Evolutionary conservation across 2,888 invertebrate genomes (phyloP).

Genomic region (Archaeoteleia sp.): DNA sequence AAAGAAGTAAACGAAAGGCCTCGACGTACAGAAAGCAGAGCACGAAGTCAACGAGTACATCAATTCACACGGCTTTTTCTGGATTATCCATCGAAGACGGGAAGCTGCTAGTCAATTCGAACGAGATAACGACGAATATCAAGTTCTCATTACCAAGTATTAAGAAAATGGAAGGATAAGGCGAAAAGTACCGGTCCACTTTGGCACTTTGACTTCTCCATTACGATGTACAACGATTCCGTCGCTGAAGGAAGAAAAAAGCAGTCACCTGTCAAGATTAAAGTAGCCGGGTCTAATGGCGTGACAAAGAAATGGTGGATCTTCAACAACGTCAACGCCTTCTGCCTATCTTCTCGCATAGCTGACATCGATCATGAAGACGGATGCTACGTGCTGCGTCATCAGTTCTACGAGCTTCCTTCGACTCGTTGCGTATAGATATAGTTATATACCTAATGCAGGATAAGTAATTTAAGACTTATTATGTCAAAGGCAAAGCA

Average conservation of each 20-base stretch:
- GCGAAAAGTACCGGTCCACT: conserved; percentile 12
- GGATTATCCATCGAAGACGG: background rate
- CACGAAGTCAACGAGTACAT: background rate
- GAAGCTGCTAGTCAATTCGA: background rate
- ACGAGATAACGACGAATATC: conserved; percentile 2
- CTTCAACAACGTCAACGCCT: conserved; percentile 4
- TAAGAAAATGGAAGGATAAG: conserved; percentile 22
- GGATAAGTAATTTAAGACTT: conserved; percentile 44
- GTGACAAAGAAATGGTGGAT: background rate
- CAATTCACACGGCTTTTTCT: background rate
- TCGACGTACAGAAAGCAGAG: background rate
- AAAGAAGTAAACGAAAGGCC: background rate
- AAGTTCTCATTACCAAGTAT: background rate
- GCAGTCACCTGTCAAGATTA: background rate
- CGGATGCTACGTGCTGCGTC: conserved; percentile 15
- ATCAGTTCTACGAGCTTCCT: conserved; percentile 9
- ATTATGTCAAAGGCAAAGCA: conserved; percentile 66
- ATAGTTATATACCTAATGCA: conserved; percentile 29
- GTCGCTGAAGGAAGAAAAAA: background rate
- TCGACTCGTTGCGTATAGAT: conserved; percentile 31
- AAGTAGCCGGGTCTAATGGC: conserved; percentile 1
- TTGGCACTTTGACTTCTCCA: background rate
- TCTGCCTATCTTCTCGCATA: background rate
- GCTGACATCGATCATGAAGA: conserved; percentile 5
- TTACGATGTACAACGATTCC: conserved; percentile 5